Evolutionary conservation across 2,888 invertebrate species (phyloP), one percentile per base, ranked within the genome.

Genomic region (Neoascia interrupta): DNA sequence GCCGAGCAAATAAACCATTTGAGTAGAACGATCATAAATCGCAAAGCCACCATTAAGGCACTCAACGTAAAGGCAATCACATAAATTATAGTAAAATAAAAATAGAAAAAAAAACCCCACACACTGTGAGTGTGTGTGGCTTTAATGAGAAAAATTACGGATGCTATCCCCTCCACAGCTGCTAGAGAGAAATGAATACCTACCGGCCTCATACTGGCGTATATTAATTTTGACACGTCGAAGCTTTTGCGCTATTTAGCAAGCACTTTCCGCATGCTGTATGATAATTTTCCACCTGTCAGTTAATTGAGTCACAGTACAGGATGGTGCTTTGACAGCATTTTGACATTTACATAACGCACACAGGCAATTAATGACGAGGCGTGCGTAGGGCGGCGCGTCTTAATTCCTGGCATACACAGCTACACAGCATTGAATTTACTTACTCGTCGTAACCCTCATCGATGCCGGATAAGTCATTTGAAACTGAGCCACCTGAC

Each of bases 1-100:
- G n/a, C n/a, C n/a, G n/a, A n/a, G n/a, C n/a, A 43, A 53, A 64
- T 61, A 61, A 63, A 51, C 21, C 53, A 43, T 41, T 36, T 10
- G 34, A 53, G 16, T 53, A 26, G 36, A 53, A 51, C 41, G 31
- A 18, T 64, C 36, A 45, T 64, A 64, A 64, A 64, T 63, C 43
- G 28, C 23, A 26, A 15, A n/a, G 43, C 43, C 61, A 63, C 61
- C 61, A 39, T 63, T 49, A 39, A 49, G 31, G 39, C 43, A 19
- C 18, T 41, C 39, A 63, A 41, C 16, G 37, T 10, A 31, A 41
- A 21, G 11, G 26, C 64, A 58, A 51, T 64, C 58, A 43, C 56
- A 58, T 58, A 43, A 58, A 64, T 64, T 45, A 26, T n/a, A n/a
- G n/a, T n/a, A n/a, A n/a, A n/a, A n/a, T n/a, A n/a, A n/a, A n/a